Evolutionary conservation across 2,113 vertebrate species (phyloP), one percentile per base, ranked within the genome.

Genomic region (Anseranas semipalmata): DNA sequence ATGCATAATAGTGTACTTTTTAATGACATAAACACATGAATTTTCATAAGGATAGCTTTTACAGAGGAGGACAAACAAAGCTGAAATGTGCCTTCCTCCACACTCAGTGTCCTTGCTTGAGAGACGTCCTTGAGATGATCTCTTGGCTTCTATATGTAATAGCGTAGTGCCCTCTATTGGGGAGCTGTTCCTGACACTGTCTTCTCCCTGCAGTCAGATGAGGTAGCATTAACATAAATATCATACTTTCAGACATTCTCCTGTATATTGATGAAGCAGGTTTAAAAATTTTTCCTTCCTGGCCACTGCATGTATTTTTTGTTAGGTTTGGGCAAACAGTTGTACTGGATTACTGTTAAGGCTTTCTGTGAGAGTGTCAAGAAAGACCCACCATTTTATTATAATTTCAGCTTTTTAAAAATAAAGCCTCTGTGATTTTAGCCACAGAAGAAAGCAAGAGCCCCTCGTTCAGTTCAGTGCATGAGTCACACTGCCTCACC

Each of bases 91-190:
- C 33, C 24, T 86, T 58, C 20, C 63, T 80, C 18, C 27, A 9
- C 6, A 0, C 18, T 28, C 9, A 8, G 30, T 65, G 63, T 39
- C 59, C 52, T 33, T 32, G 17, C n/a, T 2, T 0, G 12, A 33
- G 15, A 37, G 1, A 8, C 32, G 32, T 41, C 63, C 59, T 76
- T n/a, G 59, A 72, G 62, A 77, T 25, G 30, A 3, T 30, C 55
- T 52, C 27, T 4, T 6, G 46, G 45, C 4, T 35, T 77, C 46
- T 28, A 14, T 86, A 5, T 27, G 27, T 74, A 71, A 66, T 83
- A 6, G 70, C 5, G 2, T 20, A 59, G 89, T 96, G 86, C 89
- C 94, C 89, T 13, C 91, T 95, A 35, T 82, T 72, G 95, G 96
- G 65, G 87, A 89, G 73, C 60, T 78, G 32, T 14, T 89, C 62